Evolutionary conservation across 1,140 invertebrate species (phyloP).

Genomic region (Sesamia nonagrioides): DNA sequence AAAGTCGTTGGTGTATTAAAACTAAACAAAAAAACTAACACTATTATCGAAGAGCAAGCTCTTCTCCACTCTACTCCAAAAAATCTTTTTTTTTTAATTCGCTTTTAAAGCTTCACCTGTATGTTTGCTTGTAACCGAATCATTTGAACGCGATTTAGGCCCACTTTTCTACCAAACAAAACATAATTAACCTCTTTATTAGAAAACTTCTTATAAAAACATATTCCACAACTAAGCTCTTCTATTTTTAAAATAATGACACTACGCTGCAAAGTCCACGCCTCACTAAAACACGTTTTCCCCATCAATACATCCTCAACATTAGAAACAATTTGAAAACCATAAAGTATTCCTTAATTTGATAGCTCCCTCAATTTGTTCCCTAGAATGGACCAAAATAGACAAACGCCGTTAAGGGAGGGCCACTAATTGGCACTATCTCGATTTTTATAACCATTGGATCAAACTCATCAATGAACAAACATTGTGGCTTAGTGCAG

Average conservation of each 20-base stretch:
- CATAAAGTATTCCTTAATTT: conserved; percentile 65
- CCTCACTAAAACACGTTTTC: background rate
- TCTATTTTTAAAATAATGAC: background rate
- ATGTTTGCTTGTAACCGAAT: no score
- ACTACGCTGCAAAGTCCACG: background rate
- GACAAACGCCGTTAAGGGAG: conserved; percentile 58
- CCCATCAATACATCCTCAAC: conserved; percentile 17
- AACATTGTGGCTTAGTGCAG: conserved; percentile 62
- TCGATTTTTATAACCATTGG: conserved; percentile 67
- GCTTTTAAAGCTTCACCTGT: no score
- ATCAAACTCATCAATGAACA: conserved; percentile 74
- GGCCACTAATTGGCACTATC: conserved; percentile 75
- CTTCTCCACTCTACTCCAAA: no score
- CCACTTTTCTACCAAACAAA: background rate
- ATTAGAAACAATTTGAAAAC: conserved; percentile 64
- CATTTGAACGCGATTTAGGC: no score
- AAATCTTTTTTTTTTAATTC: no score
- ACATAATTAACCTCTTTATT: background rate
- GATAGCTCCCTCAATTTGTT: conserved; percentile 64
- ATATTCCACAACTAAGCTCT: background rate
- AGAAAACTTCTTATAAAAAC: background rate
- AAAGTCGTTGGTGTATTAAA: no score
- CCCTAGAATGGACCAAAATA: conserved; percentile 56
- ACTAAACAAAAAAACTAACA: no score
- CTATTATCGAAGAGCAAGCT: no score